phyloP scores from a whole-genome alignment of 2,113 vertebrate genomes.

The Crypturellus undulatus region DNA sequence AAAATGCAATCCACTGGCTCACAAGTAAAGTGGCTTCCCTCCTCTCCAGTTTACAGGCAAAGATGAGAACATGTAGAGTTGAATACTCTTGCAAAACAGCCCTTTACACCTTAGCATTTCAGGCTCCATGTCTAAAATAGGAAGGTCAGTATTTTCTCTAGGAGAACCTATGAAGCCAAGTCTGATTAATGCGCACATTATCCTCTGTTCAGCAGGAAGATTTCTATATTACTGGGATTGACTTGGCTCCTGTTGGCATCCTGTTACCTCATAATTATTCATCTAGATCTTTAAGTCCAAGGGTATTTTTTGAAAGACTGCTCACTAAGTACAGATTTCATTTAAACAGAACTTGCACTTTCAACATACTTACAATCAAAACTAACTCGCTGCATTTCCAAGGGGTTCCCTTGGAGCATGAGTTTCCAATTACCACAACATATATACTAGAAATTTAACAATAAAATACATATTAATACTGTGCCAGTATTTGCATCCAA shows the following conservation, averaged over 20 bases:
- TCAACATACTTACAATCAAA: neutral
- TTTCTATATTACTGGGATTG: neutral
- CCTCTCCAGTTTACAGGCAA: neutral
- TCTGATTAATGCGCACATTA: neutral
- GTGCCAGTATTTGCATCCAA: neutral
- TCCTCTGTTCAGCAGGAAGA: too few relatives aligned
- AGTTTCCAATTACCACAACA: neutral
- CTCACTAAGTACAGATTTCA: neutral
- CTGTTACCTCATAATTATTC: neutral
- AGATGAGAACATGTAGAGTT: fast-evolving
- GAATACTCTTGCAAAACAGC: neutral
- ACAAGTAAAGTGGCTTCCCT: neutral
- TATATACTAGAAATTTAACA: neutral
- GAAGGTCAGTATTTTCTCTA: neutral
- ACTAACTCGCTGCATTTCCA: neutral
- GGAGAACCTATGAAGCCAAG: neutral
- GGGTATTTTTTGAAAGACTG: neutral
- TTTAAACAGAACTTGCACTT: neutral
- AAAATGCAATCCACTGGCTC: fast-evolving
- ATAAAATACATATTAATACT: neutral
- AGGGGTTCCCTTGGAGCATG: neutral
- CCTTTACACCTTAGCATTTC: neutral
- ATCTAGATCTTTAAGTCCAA: neutral
- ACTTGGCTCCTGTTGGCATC: neutral
- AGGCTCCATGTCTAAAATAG: neutral